Evolutionary conservation across 2,797 vertebrate species (phyloP).

Genomic region (Alca torda): DNA sequence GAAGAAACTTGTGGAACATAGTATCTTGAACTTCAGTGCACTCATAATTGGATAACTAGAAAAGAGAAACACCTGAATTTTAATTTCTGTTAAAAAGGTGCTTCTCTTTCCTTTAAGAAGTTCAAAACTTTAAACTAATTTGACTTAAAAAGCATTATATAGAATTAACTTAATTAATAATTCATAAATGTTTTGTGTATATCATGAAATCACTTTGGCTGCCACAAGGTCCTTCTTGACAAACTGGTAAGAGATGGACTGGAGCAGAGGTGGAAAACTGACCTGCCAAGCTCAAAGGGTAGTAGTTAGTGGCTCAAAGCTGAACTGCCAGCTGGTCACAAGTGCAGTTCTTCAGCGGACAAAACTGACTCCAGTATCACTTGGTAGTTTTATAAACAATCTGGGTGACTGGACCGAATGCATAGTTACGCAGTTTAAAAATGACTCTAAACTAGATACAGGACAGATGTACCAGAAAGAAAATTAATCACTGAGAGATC

Average conservation of each 20-base stretch:
- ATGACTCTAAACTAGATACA: not conserved
- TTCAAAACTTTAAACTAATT: not conserved
- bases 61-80: not conserved
- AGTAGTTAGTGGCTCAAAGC: no score
- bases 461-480: not conserved
- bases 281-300: not conserved
- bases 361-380: not conserved
- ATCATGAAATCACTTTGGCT: not conserved
- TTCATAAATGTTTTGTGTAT: not conserved
- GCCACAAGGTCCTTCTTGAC: not conserved
- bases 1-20: not conserved
- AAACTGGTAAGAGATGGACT: no score
- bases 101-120: not conserved
- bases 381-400: not conserved
- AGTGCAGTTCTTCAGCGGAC: not conserved
- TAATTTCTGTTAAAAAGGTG: not conserved
- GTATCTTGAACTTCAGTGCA: not conserved
- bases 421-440: no score
- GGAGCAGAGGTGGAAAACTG: not conserved
- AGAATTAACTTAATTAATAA: not conserved
- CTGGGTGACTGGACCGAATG: not conserved
- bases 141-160: not conserved
- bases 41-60: not conserved
- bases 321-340: not conserved
- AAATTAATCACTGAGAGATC: no score